Base-by-base conservation (phyloP, 2,888 invertebrate genomes). In the Troides oblongomaculatus region DNA sequence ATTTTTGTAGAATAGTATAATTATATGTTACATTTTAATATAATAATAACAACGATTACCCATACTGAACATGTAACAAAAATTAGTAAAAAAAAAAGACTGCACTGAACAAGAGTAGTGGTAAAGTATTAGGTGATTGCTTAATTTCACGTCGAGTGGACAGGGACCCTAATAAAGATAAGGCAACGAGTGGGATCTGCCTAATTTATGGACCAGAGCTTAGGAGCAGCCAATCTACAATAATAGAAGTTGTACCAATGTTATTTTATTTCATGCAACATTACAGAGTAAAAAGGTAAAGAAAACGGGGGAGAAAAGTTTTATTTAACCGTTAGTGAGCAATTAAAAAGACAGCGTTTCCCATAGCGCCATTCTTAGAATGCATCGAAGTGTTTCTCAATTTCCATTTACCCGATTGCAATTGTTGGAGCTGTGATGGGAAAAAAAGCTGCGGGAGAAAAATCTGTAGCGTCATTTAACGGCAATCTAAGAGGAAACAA, bases 331-430 rank as follows among this genome's bases (percentile, higher is more conserved):
- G 57, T 57, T 57, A 21, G 1, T 21, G 21, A 23, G 57, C 57
- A 21, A 57, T 57, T 57, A 21, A 21, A 21, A 57, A 17, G n/a
- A n/a, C 17, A n/a, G n/a, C n/a, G 21, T 57, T 21, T 21, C 57
- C 21, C 57, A 10, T 21, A 57, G 21, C n/a, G 70, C 66, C 46
- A 66, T 66, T 62, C 66, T 66, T 66, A 66, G 62, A 70, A 66
- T 70, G 70, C 62, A 70, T 66, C 62, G 62, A 70, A 70, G 65
- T 70, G 58, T 66, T 70, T 66, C 66, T 66, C 70, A 60, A 66
- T 70, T 70, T 66, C 66, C 66, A 70, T 70, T 70, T 70, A 66
- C 59, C 50, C 66, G 66, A 70, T 63, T 66, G 70, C 62, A 62
- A 63, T 23, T 62, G 63, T 43, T 63, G 66, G 59, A 63, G 60